Percentiles rank a stretch among this genome's conserved stretches.
phyloP scores from a whole-genome alignment of 2,797 vertebrate species.

The Denticeps clupeoides region DNA sequence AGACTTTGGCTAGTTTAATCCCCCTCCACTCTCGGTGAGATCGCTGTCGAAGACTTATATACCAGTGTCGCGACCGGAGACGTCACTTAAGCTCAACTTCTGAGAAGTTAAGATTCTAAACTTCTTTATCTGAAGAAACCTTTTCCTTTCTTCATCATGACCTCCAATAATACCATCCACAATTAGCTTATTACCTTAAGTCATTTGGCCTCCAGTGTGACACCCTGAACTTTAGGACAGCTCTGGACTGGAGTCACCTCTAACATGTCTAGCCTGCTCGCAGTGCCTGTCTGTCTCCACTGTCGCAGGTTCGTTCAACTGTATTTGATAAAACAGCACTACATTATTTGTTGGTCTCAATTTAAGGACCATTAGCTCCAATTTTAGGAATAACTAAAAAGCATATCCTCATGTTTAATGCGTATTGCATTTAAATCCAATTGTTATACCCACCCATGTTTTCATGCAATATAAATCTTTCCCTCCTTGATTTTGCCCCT shows the following conservation, averaged over 20 bases:
- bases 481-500: no score
- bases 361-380: no score
- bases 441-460: no score
- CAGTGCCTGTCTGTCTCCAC: constrained; percentile 2
- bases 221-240: constrained; percentile 13
- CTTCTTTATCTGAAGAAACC: constrained; percentile 31
- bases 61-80: constrained; percentile 19
- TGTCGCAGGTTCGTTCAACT: no score
- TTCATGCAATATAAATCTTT: no score
- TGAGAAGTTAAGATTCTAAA: constrained; percentile 32
- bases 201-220: constrained; percentile 28
- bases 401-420: no score
- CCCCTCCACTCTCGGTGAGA: background rate
- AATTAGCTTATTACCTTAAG: constrained; percentile 47
- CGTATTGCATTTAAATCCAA: no score
- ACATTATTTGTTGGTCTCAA: no score
- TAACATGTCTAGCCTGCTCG: background rate
- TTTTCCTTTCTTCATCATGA: constrained; percentile 29
- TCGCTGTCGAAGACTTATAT: constrained; percentile 12
- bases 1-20: constrained; percentile 6
- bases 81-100: constrained; percentile 45
- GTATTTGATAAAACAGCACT: no score
- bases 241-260: background rate
- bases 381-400: no score
- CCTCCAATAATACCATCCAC: constrained; percentile 44